A percentile compares a stretch with the other conserved stretches of the same genome.
phyloP scores from a whole-genome alignment of 2,797 vertebrate genomes.

The Chelonia mydas region DNA sequence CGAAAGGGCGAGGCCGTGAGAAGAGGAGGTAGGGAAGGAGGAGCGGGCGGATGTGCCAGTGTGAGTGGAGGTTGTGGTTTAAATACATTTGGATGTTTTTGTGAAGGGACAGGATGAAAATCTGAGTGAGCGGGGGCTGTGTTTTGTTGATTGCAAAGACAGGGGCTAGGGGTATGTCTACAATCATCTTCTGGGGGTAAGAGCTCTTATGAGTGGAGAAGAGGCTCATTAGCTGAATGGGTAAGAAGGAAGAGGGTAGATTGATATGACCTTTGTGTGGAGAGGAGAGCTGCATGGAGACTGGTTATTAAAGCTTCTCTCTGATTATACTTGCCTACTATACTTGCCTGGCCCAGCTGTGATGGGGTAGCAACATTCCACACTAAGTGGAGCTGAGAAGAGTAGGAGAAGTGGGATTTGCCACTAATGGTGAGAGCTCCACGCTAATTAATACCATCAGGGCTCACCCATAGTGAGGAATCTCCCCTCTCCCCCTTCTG shows the following conservation, averaged over 20 bases:
- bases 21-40: neutral
- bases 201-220: neutral
- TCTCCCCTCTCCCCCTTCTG: neutral
- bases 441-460: neutral
- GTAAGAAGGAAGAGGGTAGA: neutral
- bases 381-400: neutral
- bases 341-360: neutral
- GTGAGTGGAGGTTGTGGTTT: neutral
- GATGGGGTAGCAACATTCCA: neutral
- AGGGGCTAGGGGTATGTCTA: neutral
- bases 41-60: neutral
- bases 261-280: neutral
- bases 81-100: neutral
- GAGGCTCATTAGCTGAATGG: neutral
- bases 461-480: neutral
- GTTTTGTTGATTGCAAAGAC: neutral
- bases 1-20: neutral
- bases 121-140: neutral
- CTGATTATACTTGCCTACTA: neutral
- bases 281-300: neutral
- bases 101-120: neutral
- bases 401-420: neutral
- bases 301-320: neutral
- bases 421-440: neutral
- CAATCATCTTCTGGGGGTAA: neutral